These are phyloP conservation scores for Hyppa rectilinea DNA, from an alignment of 2,888 invertebrate genomes.

Conservation along the genomic window DNA sequence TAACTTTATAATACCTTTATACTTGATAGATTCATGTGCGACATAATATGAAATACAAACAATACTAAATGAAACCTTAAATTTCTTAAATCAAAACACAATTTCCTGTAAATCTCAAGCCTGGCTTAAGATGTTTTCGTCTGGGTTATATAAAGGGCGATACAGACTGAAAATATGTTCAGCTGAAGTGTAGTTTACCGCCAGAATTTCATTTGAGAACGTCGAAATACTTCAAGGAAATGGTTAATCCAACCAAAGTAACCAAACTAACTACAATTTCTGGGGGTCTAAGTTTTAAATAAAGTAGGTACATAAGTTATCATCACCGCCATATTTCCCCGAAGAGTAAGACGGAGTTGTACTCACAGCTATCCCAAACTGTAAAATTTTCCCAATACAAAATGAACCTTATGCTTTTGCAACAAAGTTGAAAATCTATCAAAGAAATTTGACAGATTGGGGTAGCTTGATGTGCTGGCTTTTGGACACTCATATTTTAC, in stretches of 20 bases:
- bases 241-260: slow-evolving; percentile 16
- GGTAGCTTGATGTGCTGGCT: no score
- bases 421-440: no score
- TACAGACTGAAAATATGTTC: slow-evolving; percentile 27
- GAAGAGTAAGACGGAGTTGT: no score
- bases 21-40: neutral
- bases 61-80: neutral
- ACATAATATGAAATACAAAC: neutral
- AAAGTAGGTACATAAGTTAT: no score
- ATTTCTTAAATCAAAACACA: neutral
- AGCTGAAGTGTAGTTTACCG: slow-evolving; percentile 12
- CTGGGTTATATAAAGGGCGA: slow-evolving; percentile 12
- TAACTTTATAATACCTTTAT: no score
- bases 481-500: no score
- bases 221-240: slow-evolving; percentile 18
- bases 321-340: no score
- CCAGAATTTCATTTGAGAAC: slow-evolving; percentile 2
- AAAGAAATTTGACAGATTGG: no score
- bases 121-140: neutral
- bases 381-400: no score
- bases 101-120: slow-evolving; percentile 5
- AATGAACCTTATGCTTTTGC: no score
- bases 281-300: slow-evolving; percentile 12
- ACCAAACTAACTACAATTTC: neutral
- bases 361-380: no score